Evolutionary conservation across 2,888 invertebrate species (phyloP), one percentile per base, ranked within the genome.

Genomic region (Torymus texanus): DNA sequence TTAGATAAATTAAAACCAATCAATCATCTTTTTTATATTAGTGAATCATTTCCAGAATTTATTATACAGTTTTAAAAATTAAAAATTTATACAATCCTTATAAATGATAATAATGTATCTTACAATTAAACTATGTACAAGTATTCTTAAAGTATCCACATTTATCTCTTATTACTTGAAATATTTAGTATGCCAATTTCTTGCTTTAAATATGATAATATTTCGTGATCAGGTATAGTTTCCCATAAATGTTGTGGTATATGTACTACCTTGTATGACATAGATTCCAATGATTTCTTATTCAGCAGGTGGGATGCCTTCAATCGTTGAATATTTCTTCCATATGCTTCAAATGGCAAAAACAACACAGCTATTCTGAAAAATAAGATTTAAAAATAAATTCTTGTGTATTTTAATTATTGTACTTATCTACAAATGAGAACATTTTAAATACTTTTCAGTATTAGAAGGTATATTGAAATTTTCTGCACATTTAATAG

Each of bases 241-340:
- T 21, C 24, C 80, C 78, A 80, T 1, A 13, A 0, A 53, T 65
- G 8, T 5, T 41, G 4, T 3, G 61, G 66, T 70, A 82, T 16
- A n/a, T 11, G 24, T 14, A 74, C 66, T 16, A 82, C 80, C 56
- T 59, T 75, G 18, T n/a, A 80, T 14, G 78, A 75, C 75, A 82
- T 59, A 13, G 73, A 51, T 75, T 82, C 58, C 50, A 82, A 55
- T 13, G 72, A 59, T 75, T 77, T 75, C 12, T 73, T 61, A 51
- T 62, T 50, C 14, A 70, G 10, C 10, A 18, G 2, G 61, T 18
- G 12, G 1, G 18, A 5, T 4, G 78, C 51, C 16, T 53, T 16
- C 13, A 78, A 11, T 61, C 18, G 66, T 21, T 13, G 4, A 29
- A 66, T 29, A 56, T 82, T 82, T 41, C 41, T 67, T 3, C 63